Percentiles rank a stretch among this genome's conserved stretches.
Conservation (phyloP, 2,113 vertebrate species). For the Corythoichthys haematopterus region DNA sequence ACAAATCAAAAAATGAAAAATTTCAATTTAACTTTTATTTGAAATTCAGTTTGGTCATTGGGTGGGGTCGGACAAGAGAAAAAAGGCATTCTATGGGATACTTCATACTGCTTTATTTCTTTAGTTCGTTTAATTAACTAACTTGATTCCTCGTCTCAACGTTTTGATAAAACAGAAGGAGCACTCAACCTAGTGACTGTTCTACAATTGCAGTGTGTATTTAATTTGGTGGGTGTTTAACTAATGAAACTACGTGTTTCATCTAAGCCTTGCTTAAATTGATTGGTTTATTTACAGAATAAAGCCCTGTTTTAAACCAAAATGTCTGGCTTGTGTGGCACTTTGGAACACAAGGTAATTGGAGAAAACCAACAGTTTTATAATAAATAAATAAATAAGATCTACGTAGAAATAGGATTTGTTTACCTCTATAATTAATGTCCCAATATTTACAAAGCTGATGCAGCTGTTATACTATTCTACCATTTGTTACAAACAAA, state of each 20-base stretch:
- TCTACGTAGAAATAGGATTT: background rate
- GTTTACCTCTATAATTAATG: background rate
- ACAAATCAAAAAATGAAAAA: too few species aligned
- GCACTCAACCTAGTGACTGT: background rate
- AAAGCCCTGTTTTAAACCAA: background rate
- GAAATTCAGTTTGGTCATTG: too few species aligned
- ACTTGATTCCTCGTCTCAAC: background rate
- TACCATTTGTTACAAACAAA: too few species aligned
- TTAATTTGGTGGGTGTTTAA: background rate
- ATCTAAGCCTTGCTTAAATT: background rate
- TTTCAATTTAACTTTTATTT: too few species aligned
- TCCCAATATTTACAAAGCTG: background rate
- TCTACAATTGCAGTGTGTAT: background rate
- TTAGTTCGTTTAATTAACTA: too few species aligned
- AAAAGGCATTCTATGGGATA: too few species aligned
- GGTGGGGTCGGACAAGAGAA: too few species aligned
- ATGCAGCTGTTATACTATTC: too few species aligned
- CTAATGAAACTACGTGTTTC: background rate
- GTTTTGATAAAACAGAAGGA: background rate
- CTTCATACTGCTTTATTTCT: too few species aligned
- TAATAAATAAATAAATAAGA: background rate
- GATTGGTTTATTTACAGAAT: background rate
- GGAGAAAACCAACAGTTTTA: background rate
- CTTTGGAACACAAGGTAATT: background rate
- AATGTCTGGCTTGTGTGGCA: background rate